Conservation (phyloP, 2,113 vertebrate genomes). For the Colossoma macropomum region DNA sequence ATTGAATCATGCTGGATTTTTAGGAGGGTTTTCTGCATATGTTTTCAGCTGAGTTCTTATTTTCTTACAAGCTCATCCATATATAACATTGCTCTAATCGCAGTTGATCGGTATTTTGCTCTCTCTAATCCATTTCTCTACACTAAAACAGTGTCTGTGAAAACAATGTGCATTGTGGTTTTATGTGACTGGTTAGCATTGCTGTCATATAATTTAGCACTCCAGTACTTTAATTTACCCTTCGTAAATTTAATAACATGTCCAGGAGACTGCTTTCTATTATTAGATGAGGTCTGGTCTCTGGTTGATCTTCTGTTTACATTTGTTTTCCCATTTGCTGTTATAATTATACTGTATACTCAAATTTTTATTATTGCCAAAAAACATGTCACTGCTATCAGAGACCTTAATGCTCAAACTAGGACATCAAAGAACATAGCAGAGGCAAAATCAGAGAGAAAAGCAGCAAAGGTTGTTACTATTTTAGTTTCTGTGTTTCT, state of each 20-base stretch:
- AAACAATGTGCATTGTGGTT: background rate
- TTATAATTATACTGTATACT: conserved; percentile 24
- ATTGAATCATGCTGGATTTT: conserved; percentile 55
- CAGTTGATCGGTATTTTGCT: conserved; percentile 53
- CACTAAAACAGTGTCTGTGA: conserved; percentile 34
- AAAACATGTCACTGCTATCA: conserved; percentile 57
- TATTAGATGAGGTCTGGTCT: background rate
- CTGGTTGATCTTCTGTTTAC: conserved; percentile 37
- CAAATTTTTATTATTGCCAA: conserved; percentile 38
- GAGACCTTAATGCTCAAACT: background rate
- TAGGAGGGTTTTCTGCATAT: conserved; percentile 18
- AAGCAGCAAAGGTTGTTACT: conserved; percentile 38
- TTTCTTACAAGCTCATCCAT: background rate
- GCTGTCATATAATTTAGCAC: conserved; percentile 19
- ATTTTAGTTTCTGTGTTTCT: conserved; percentile 46
- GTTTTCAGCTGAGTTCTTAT: background rate
- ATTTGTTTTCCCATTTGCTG: conserved; percentile 38
- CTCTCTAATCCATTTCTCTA: conserved; percentile 51
- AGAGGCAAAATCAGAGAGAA: conserved; percentile 39
- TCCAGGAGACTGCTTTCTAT: background rate
- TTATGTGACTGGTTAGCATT: conserved; percentile 24
- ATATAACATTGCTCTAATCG: conserved; percentile 17
- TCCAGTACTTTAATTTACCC: conserved; percentile 22
- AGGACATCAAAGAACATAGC: background rate
- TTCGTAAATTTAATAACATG: conserved; percentile 51